Percentiles rank a stretch among this genome's conserved stretches.
phyloP scores from a whole-genome alignment of 2,113 vertebrate genomes.

The Cairina moschata region DNA sequence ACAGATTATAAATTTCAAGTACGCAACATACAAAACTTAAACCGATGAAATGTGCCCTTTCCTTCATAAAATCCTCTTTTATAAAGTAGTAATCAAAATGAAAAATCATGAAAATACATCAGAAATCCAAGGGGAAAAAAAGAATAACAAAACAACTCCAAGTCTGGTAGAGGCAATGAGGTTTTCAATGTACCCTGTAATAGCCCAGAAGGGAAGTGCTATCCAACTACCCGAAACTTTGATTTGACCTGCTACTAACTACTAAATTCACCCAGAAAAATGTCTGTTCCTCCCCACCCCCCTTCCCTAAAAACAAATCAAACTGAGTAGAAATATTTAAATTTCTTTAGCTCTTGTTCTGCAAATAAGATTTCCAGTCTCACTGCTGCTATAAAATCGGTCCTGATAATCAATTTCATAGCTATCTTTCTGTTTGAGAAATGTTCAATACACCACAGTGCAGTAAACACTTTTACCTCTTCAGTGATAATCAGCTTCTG shows the following conservation, averaged over 20 bases:
- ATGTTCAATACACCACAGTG: background rate
- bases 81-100: background rate
- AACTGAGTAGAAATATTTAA: background rate
- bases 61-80: background rate
- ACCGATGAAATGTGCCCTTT: background rate
- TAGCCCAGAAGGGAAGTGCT: background rate
- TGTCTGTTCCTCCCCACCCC: background rate
- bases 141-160: background rate
- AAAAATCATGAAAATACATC: background rate
- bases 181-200: background rate
- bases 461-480: conserved; percentile 81
- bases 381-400: background rate
- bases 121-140: background rate
- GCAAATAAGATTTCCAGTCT: background rate
- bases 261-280: background rate
- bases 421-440: background rate
- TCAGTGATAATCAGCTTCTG: conserved; percentile 90
- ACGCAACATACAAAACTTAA: background rate
- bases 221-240: background rate
- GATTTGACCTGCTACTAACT: background rate
- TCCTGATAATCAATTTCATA: background rate
- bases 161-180: background rate
- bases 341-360: background rate
- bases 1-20: background rate
- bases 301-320: background rate